These are phyloP conservation scores for Nasonia longicornis DNA, from an alignment of 1,140 invertebrate genomes.

Conservation along the genomic window DNA sequence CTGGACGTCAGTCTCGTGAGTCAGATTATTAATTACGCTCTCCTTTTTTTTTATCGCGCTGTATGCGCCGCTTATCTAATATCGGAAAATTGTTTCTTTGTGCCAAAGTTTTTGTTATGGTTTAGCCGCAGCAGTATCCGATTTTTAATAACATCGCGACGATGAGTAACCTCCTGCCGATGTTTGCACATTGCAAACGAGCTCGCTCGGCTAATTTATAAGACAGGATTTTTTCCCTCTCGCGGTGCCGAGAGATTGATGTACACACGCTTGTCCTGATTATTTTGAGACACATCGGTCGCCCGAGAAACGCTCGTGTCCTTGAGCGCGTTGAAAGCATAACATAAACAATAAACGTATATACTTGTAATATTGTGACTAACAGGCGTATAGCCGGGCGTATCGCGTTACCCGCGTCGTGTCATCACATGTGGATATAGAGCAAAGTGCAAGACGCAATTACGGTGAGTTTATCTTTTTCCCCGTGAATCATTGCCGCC, in stretches of 20 bases:
- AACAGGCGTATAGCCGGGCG: conserved; percentile 12
- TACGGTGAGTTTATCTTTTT: conserved; percentile 64
- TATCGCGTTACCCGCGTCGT: conserved; percentile 49
- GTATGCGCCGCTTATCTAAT: conserved; percentile 7
- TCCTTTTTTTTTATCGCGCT: conserved; percentile 12
- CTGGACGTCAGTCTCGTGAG: conserved; percentile 27
- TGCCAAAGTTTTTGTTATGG: conserved; percentile 38
- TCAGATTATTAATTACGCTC: conserved; percentile 45
- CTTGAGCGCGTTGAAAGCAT: not conserved
- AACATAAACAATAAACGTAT: not conserved
- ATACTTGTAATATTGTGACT: conserved; percentile 20
- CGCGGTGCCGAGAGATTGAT: not conserved
- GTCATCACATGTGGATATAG: conserved; percentile 53
- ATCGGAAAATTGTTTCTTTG: conserved; percentile 45
- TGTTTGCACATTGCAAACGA: conserved; percentile 1
- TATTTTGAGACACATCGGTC: not conserved
- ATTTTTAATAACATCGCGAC: conserved; percentile 38
- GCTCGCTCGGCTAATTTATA: conserved; percentile 9
- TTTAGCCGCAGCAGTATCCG: conserved; percentile 17
- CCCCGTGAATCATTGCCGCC: conserved; percentile 62
- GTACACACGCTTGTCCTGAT: not conserved
- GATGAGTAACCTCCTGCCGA: conserved; percentile 15
- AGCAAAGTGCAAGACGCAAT: conserved; percentile 67
- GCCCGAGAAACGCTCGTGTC: not conserved
- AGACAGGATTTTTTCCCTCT: conserved; percentile 9